phyloP scores from a whole-genome alignment of 2,888 invertebrate species.

The Drosophila subquinaria region DNA sequence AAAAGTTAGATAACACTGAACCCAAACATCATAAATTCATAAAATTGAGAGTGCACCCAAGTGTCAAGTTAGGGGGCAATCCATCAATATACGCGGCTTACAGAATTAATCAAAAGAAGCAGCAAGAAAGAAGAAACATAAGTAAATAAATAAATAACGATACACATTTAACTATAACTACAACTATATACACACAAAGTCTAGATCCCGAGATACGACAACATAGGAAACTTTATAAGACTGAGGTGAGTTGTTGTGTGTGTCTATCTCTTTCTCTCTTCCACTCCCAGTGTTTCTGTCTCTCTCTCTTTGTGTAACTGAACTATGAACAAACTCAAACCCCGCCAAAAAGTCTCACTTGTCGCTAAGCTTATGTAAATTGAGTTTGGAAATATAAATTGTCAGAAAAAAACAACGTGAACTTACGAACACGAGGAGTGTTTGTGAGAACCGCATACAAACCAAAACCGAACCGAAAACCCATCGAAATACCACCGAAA shows the following conservation, averaged over 20 bases:
- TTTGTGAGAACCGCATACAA: slow-evolving; percentile 52
- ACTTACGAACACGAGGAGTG: slow-evolving; percentile 15
- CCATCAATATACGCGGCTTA: slow-evolving; percentile 75
- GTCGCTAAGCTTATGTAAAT: slow-evolving; percentile 73
- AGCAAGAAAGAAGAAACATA: slow-evolving; percentile 6
- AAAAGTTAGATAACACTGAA: slow-evolving; percentile 20
- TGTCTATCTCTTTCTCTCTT: neutral
- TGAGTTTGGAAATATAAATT: slow-evolving; percentile 12
- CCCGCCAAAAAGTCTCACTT: slow-evolving; percentile 46
- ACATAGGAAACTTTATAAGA: slow-evolving; percentile 84
- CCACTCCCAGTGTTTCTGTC: neutral
- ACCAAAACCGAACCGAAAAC: slow-evolving; percentile 18
- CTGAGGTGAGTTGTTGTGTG: slow-evolving; percentile 82
- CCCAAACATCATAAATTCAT: slow-evolving; percentile 68
- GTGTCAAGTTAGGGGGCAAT: slow-evolving; percentile 48
- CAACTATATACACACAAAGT: slow-evolving; percentile 21
- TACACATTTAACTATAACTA: slow-evolving; percentile 40
- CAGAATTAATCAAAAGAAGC: slow-evolving; percentile 58
- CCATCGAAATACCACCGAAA: slow-evolving; percentile 3
- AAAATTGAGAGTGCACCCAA: slow-evolving; percentile 40
- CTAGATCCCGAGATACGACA: slow-evolving; percentile 65
- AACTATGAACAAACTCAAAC: slow-evolving; percentile 15
- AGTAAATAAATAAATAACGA: slow-evolving; percentile 25
- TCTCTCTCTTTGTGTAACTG: slow-evolving; percentile 4
- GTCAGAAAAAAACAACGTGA: slow-evolving; percentile 4